A percentile compares a stretch with the other conserved stretches of the same genome.
Conservation (phyloP, 2,113 vertebrate genomes). For the Colaptes auratus region DNA sequence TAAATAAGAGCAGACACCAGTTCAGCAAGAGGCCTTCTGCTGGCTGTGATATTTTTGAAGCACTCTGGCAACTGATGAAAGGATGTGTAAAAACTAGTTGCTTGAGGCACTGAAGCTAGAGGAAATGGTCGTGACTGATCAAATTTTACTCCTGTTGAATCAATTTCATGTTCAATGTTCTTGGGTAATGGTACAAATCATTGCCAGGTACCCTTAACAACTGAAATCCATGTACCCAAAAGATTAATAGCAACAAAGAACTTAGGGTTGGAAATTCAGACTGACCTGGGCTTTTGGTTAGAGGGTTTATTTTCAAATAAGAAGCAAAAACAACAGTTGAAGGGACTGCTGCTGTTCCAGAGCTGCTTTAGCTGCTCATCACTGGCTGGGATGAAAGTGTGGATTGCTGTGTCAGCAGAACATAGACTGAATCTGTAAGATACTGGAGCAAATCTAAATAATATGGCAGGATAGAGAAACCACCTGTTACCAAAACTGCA, state of each 20-base stretch:
- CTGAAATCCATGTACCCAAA: rapidly evolving
- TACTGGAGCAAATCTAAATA: background rate
- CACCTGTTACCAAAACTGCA: background rate
- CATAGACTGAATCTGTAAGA: rapidly evolving
- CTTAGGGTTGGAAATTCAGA: background rate
- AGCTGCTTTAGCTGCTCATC: background rate
- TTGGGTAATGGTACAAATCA: background rate
- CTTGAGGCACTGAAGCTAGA: background rate
- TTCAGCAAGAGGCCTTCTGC: background rate
- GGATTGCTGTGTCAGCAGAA: background rate
- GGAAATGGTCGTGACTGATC: rapidly evolving
- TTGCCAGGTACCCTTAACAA: background rate
- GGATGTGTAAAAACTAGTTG: background rate
- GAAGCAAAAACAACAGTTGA: background rate
- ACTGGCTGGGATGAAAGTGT: background rate
- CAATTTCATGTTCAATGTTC: background rate
- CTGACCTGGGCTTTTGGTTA: background rate
- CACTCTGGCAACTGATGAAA: background rate
- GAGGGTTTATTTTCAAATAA: background rate
- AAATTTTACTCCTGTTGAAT: background rate
- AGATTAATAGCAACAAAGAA: background rate
- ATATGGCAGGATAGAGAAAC: background rate
- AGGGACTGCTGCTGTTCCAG: background rate
- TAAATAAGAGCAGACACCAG: background rate
- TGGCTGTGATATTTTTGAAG: background rate